These are phyloP conservation scores for Arion vulgaris DNA, from an alignment of 1,140 invertebrate species.

Conservation along the genomic window DNA sequence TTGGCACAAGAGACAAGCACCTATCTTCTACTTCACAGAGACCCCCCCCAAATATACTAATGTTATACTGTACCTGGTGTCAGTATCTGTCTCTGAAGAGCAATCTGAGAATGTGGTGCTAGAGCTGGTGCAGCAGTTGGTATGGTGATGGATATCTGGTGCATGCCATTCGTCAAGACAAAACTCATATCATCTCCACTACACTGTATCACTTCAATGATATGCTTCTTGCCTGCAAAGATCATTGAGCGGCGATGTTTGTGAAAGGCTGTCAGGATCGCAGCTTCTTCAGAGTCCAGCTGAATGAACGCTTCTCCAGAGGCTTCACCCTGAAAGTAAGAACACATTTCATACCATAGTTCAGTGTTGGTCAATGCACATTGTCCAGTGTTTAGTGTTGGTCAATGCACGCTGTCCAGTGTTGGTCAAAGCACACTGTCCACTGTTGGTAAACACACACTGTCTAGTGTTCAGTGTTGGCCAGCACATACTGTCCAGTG, in stretches of 20 bases:
- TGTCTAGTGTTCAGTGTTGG: too few relatives aligned
- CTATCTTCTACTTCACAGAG: too few relatives aligned
- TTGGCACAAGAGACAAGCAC: too few relatives aligned
- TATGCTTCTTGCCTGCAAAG: conserved; percentile 93
- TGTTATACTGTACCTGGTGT: conserved; percentile 24
- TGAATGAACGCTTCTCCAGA: conserved; percentile 99
- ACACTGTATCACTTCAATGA: conserved; percentile 99
- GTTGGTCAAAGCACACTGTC: too few relatives aligned
- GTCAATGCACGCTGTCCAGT: too few relatives aligned
- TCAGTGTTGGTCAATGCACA: too few relatives aligned
- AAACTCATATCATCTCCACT: conserved; percentile 95
- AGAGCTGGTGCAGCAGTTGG: conserved; percentile 39
- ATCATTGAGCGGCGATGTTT: conserved; percentile 97
- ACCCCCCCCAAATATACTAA: too few relatives aligned
- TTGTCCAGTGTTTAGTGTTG: too few relatives aligned
- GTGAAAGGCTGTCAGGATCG: conserved; percentile 87
- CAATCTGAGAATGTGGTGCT: conserved; percentile 56
- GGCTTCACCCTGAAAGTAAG: conserved; percentile 86
- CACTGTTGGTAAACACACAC: too few relatives aligned
- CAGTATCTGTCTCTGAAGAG: conserved; percentile 29
- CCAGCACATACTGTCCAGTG: too few relatives aligned
- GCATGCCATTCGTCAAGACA: conserved; percentile 86
- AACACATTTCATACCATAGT: background rate
- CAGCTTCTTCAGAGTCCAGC: conserved; percentile 95
- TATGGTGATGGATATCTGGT: conserved; percentile 56